A percentile compares a stretch with the other conserved stretches of the same genome.
phyloP scores from a whole-genome alignment of 2,113 vertebrate genomes.

The Myiopsitta monachus region DNA sequence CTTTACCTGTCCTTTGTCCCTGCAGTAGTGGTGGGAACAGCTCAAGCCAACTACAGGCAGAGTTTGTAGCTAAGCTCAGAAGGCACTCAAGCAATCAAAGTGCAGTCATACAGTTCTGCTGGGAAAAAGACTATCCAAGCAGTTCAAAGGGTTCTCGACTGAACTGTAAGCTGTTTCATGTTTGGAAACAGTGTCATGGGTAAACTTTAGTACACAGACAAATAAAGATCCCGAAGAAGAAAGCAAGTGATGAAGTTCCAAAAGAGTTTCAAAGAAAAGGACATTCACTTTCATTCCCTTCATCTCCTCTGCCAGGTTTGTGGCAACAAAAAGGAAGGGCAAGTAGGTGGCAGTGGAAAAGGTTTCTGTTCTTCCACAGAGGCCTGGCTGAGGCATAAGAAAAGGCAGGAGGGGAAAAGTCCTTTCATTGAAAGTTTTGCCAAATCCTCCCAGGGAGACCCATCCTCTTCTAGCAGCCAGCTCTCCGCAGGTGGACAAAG shows the following conservation, averaged over 20 bases:
- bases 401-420: neutral
- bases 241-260: neutral
- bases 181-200: neutral
- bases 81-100: neutral
- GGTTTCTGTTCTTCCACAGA: neutral
- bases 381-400: neutral
- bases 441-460: neutral
- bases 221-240: neutral
- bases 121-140: neutral
- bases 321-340: neutral
- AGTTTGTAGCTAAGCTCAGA: neutral
- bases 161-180: neutral
- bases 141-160: neutral
- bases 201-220: neutral
- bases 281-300: neutral
- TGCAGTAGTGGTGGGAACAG: neutral
- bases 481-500: constrained; percentile 9
- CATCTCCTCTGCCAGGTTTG: neutral
- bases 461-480: neutral
- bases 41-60: neutral
- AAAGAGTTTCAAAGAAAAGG: neutral
- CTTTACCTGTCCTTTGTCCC: neutral
- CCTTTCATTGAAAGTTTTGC: neutral
- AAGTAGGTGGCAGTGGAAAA: neutral
- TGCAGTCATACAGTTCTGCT: neutral